Conservation (phyloP, 2,113 vertebrate genomes). For the Rhadina sibilatrix region DNA sequence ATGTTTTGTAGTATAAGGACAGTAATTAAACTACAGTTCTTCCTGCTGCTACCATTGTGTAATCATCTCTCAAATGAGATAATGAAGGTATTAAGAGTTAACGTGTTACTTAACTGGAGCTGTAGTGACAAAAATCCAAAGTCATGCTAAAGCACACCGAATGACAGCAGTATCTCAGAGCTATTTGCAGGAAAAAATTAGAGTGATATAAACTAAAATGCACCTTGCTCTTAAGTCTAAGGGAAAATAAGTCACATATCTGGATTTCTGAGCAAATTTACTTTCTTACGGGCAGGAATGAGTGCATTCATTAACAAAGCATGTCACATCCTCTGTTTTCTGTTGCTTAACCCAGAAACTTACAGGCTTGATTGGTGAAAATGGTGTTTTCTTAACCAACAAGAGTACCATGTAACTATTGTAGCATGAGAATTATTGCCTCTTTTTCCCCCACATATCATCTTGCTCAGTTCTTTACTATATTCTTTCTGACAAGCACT, state of each 20-base stretch:
- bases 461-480: not conserved
- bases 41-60: not conserved
- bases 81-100: not conserved
- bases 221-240: not conserved
- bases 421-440: not conserved
- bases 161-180: not conserved
- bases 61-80: not conserved
- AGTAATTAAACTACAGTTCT: not conserved
- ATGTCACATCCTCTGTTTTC: not conserved
- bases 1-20: not conserved
- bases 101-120: not conserved
- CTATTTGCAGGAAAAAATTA: not conserved
- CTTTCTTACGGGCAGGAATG: not conserved
- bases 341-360: not conserved
- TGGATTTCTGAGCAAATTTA: not conserved
- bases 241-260: not conserved
- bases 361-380: not conserved
- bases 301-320: not conserved
- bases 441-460: not conserved
- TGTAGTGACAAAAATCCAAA: not conserved
- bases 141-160: not conserved
- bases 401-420: not conserved
- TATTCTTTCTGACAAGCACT: not conserved
- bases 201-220: not conserved
- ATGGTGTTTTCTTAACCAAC: not conserved